These are phyloP conservation scores for Andinoacara biseriatus DNA, from an alignment of 2,113 vertebrate genomes.

Conservation along the genomic window DNA sequence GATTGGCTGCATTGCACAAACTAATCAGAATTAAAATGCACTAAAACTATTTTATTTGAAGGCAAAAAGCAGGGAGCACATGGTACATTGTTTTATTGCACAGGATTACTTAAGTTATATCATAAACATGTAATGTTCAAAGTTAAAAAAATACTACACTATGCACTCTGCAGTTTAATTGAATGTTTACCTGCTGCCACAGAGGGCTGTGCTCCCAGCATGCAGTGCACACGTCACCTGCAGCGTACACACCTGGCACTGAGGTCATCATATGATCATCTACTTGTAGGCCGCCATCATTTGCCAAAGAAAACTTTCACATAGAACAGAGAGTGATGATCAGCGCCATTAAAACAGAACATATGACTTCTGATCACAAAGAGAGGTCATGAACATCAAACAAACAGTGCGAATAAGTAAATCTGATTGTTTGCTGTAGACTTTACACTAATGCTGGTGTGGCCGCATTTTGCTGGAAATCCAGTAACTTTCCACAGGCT, in stretches of 20 bases:
- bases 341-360: not conserved
- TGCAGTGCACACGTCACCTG: constrained; percentile 90
- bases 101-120: not conserved
- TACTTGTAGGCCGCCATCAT: constrained; percentile 87
- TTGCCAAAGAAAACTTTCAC: constrained; percentile 85
- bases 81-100: not conserved
- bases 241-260: constrained; percentile 86
- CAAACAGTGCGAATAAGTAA: no score
- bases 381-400: no score
- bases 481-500: not conserved
- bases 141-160: not conserved
- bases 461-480: not conserved
- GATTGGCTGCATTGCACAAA: not conserved
- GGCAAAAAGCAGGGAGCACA: not conserved
- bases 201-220: constrained; percentile 87
- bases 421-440: no score
- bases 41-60: not conserved
- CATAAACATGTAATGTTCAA: not conserved
- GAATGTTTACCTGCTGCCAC: constrained; percentile 90
- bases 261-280: constrained; percentile 91
- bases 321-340: not conserved
- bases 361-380: no score
- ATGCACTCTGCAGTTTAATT: not conserved
- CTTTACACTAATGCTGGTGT: not conserved
- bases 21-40: not conserved